Percentiles rank a stretch among this genome's conserved stretches.
Conservation (phyloP, 2,113 vertebrate genomes). For the Ameiurus melas region DNA sequence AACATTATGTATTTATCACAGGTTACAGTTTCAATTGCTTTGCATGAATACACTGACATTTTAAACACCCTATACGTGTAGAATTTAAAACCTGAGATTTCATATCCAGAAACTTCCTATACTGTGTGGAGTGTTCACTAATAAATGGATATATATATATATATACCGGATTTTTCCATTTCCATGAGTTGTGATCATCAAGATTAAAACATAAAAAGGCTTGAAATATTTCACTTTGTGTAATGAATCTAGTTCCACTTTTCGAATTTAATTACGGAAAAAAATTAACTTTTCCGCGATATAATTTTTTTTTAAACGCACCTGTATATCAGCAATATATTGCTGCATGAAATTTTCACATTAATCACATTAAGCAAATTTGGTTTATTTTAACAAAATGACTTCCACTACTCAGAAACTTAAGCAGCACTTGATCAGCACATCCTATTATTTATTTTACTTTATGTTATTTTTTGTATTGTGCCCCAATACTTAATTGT, state of each 20-base stretch:
- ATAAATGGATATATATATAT: background rate
- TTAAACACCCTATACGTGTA: background rate
- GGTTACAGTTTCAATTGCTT: background rate
- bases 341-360: background rate
- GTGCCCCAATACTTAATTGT: background rate
- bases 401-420: too few species aligned
- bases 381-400: background rate
- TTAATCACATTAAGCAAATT: background rate
- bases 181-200: too few species aligned
- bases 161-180: too few species aligned
- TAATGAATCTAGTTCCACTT: too few species aligned
- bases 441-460: background rate
- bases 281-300: too few species aligned
- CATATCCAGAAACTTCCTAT: background rate
- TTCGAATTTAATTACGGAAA: too few species aligned
- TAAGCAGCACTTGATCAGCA: too few species aligned
- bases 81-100: background rate
- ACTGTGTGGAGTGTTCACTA: background rate
- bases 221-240: too few species aligned
- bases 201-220: too few species aligned
- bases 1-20: background rate
- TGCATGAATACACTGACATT: background rate
- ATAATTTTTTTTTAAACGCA: too few species aligned
- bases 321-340: background rate
- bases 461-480: background rate